Percentiles rank a stretch among this genome's conserved stretches.
Evolutionary conservation across 2,888 invertebrate species (phyloP).

Genomic region (Cantharis flavilabris): DNA sequence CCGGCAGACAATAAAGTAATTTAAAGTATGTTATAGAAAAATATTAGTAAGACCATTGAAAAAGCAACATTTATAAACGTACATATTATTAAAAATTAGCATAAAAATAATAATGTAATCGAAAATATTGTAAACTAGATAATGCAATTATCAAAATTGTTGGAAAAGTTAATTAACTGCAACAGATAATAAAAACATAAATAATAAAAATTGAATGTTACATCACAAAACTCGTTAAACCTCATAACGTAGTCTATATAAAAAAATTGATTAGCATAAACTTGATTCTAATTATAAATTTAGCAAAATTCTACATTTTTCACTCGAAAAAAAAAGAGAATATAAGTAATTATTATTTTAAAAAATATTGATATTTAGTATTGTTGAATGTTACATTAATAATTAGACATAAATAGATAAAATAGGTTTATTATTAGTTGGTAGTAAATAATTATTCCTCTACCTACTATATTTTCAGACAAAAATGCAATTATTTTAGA

Average conservation of each 20-base stretch:
- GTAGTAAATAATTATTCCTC: neutral
- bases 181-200: neutral
- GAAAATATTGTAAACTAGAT: neutral
- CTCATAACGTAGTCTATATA: neutral
- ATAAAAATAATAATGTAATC: neutral
- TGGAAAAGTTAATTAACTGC: neutral
- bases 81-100: neutral
- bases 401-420: neutral
- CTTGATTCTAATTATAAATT: neutral
- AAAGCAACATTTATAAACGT: neutral
- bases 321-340: no score
- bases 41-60: constrained; percentile 2
- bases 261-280: neutral
- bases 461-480: neutral
- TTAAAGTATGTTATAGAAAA: neutral
- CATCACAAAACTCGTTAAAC: neutral
- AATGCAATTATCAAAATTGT: neutral
- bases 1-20: neutral
- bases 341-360: no score
- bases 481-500: neutral
- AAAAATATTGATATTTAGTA: neutral
- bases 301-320: no score
- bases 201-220: neutral
- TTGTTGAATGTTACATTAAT: neutral
- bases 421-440: neutral